These are phyloP conservation scores for Catharus minimus DNA, from an alignment of 2,113 vertebrate genomes.

Conservation along the genomic window DNA sequence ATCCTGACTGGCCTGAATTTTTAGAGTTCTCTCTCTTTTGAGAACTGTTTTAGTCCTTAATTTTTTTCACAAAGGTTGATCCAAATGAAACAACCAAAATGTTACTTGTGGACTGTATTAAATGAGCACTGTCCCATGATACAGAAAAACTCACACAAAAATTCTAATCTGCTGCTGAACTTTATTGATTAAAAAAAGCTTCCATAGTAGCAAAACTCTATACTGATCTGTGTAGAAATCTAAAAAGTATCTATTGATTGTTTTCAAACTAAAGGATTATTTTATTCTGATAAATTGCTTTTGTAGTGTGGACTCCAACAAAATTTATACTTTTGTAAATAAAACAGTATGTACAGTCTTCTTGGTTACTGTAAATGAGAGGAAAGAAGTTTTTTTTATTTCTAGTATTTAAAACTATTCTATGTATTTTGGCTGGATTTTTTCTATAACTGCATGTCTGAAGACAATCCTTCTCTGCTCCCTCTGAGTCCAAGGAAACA, in stretches of 20 bases:
- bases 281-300: slow-evolving; percentile 4
- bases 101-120: not conserved
- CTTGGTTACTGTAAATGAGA: not conserved
- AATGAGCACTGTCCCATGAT: not conserved
- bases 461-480: not conserved
- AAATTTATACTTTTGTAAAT: not conserved
- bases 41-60: not conserved
- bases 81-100: not conserved
- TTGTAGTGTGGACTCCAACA: not conserved
- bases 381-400: not conserved
- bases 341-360: not conserved
- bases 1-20: not conserved
- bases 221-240: not conserved
- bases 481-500: not conserved
- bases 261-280: not conserved
- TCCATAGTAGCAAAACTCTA: not conserved
- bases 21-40: not conserved
- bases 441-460: not conserved
- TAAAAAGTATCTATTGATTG: not conserved
- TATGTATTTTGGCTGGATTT: not conserved
- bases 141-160: not conserved
- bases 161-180: not conserved
- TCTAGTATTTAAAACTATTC: not conserved
- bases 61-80: not conserved
- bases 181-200: not conserved